These are phyloP conservation scores for Pseudoips prasinana DNA, from an alignment of 2,888 invertebrate genomes.

Conservation along the genomic window DNA sequence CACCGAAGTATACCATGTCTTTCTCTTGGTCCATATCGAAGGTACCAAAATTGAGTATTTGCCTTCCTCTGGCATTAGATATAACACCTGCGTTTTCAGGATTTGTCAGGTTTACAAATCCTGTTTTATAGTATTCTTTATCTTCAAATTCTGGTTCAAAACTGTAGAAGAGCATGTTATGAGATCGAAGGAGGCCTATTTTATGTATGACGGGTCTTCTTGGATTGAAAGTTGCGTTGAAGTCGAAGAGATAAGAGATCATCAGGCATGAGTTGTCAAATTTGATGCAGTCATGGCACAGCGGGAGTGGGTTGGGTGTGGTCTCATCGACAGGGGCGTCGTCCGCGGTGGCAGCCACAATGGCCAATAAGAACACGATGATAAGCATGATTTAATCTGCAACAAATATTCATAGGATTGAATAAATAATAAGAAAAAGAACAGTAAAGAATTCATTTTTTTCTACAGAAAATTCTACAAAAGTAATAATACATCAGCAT, in stretches of 20 bases:
- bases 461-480: too few species aligned
- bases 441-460: too few species aligned
- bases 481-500: too few species aligned
- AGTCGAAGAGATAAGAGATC: constrained; percentile 49
- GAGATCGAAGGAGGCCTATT: constrained; percentile 50
- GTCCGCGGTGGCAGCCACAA: constrained; percentile 31
- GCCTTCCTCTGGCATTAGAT: constrained; percentile 22
- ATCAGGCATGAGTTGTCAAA: constrained; percentile 56
- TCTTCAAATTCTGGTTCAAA: constrained; percentile 64
- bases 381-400: constrained; percentile 44
- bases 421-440: too few species aligned
- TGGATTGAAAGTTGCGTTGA: constrained; percentile 55
- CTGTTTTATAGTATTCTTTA: constrained; percentile 62
- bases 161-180: constrained; percentile 57
- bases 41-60: constrained; percentile 57
- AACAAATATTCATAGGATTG: constrained; percentile 22
- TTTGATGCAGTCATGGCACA: constrained; percentile 40
- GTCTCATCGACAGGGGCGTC: constrained; percentile 9
- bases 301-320: constrained; percentile 12
- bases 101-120: constrained; percentile 54
- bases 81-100: constrained; percentile 40
- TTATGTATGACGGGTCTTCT: constrained; percentile 56
- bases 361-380: constrained; percentile 34
- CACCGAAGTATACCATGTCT: constrained; percentile 58
- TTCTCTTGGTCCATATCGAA: constrained; percentile 67